Conservation (phyloP, 2,888 invertebrate genomes). For the Chrysomela aeneicollis region DNA sequence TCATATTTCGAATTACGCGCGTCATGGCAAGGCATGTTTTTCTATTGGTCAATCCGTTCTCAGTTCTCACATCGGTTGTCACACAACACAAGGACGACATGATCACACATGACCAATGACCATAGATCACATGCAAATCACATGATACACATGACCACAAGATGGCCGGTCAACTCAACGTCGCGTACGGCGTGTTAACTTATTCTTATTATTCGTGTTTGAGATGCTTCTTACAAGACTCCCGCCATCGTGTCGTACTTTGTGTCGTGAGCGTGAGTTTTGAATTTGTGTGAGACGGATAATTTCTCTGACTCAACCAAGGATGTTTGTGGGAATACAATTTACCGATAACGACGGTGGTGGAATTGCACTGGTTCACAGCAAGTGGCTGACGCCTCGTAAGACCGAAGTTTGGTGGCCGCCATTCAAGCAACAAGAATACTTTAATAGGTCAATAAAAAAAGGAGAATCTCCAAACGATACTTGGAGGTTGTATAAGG, state of each 20-base stretch:
- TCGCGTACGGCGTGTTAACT: no score
- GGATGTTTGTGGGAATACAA: conserved; percentile 1
- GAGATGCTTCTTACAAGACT: no score
- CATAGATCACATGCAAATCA: background rate
- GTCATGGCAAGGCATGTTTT: background rate
- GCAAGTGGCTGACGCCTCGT: no score
- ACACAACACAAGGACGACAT: no score
- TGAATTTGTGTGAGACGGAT: background rate
- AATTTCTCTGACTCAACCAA: background rate
- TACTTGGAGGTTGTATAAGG: conserved; percentile 7
- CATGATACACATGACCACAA: no score
- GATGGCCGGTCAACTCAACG: no score
- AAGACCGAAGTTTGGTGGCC: no score
- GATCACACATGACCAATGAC: background rate
- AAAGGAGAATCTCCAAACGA: conserved; percentile 11
- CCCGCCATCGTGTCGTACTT: no score
- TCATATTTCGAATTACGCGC: background rate
- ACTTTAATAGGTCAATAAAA: background rate
- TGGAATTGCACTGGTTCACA: no score
- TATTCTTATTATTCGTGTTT: no score
- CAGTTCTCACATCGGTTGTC: background rate
- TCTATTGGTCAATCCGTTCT: background rate
- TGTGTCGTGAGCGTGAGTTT: no score
- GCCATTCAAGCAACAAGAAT: no score
- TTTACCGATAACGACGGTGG: background rate